Conservation (phyloP, 2,113 vertebrate genomes). For the Lepidothrix coronata region DNA sequence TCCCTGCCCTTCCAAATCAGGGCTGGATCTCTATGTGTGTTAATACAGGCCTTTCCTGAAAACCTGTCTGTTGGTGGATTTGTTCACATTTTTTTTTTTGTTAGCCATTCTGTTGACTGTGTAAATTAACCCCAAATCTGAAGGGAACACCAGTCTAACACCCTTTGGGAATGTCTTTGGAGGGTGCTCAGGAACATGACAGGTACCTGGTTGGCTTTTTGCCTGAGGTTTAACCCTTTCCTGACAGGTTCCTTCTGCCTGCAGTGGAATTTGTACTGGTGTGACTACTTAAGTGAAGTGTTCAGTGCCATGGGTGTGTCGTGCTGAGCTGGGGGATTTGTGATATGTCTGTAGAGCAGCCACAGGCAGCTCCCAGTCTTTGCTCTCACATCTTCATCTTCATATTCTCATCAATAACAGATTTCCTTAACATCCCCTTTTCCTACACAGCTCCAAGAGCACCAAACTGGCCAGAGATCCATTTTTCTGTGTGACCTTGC, state of each 20-base stretch:
- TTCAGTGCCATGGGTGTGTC: fast-evolving
- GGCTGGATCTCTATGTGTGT: neutral
- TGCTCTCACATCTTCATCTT: neutral
- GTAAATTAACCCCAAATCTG: neutral
- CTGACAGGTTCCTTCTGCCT: neutral
- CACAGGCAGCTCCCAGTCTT: neutral
- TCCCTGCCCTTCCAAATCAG: neutral
- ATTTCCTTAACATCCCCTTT: neutral
- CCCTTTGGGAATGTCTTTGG: neutral
- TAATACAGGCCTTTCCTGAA: neutral
- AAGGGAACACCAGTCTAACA: neutral
- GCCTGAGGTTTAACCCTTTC: neutral
- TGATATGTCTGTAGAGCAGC: neutral
- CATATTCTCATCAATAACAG: neutral
- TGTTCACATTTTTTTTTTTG: neutral
- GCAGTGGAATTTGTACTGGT: neutral
- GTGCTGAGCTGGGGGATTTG: neutral
- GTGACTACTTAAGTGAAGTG: neutral
- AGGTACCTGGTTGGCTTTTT: neutral
- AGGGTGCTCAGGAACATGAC: neutral
- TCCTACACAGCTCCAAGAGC: neutral
- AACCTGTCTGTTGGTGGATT: neutral
- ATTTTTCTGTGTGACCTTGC: neutral
- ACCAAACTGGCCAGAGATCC: neutral
- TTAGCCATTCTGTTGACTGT: neutral